Conservation (phyloP, 2,113 vertebrate genomes). For the Cranoglanis bouderius region DNA sequence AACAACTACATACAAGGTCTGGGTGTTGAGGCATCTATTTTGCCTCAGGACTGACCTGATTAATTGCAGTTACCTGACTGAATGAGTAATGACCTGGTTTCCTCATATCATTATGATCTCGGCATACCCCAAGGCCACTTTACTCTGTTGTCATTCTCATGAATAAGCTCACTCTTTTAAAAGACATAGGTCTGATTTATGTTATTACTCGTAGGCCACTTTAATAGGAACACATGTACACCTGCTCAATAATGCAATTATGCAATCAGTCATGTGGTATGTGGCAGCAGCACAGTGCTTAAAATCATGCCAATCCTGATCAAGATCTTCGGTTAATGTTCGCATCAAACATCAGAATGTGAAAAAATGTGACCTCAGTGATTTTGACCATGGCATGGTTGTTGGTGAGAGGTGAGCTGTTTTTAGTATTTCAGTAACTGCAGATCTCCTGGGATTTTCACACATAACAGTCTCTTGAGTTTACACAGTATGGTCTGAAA, state of each 20-base stretch:
- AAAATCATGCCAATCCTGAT: neutral
- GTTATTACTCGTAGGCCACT: neutral
- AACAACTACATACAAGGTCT: constrained; percentile 4
- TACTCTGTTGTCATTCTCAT: neutral
- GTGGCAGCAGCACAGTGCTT: neutral
- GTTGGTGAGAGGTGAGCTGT: neutral
- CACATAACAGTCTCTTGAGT: neutral
- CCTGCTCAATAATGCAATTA: neutral
- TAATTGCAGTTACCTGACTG: constrained; percentile 32
- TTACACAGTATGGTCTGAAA: neutral
- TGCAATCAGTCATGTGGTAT: neutral
- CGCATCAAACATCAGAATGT: neutral
- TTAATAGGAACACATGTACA: neutral
- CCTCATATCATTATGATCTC: constrained; percentile 22
- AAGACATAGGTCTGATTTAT: neutral
- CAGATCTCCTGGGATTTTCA: neutral
- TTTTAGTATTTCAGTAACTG: neutral
- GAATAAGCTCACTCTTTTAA: neutral
- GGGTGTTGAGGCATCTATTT: constrained; percentile 12
- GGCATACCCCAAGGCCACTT: neutral
- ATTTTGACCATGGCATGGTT: neutral
- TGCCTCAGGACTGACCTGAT: constrained; percentile 17
- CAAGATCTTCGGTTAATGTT: neutral
- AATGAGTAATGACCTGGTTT: constrained; percentile 22
- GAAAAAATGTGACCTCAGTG: neutral